Conservation (phyloP, 2,888 invertebrate species). For the Desoria tigrina region DNA sequence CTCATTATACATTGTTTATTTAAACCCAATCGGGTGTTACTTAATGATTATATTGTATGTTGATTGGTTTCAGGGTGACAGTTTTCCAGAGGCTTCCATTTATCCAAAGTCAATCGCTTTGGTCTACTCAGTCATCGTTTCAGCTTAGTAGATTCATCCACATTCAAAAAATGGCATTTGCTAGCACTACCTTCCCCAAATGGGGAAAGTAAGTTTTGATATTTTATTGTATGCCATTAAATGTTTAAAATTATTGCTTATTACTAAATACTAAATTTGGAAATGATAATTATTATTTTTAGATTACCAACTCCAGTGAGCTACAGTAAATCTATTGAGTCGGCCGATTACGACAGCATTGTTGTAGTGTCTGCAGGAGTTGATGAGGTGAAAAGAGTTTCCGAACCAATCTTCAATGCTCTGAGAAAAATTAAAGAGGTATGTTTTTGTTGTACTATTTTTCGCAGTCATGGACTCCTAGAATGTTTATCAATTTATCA, state of each 20-base stretch:
- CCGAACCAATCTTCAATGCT: conserved; percentile 51
- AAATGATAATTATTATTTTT: neutral
- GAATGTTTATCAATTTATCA: neutral
- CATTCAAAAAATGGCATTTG: conserved; percentile 1
- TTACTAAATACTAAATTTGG: neutral
- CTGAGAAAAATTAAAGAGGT: conserved; percentile 55
- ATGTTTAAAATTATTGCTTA: too few relatives aligned
- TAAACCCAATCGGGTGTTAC: too few relatives aligned
- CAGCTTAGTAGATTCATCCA: neutral
- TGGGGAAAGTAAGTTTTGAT: conserved; percentile 32
- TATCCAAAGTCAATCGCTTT: neutral
- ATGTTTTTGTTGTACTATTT: conserved; percentile 4
- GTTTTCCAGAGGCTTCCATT: too few relatives aligned
- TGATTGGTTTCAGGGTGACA: too few relatives aligned
- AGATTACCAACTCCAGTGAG: conserved; percentile 31
- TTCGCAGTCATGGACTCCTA: neutral
- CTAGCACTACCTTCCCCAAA: conserved; percentile 22
- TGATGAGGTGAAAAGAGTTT: conserved; percentile 54
- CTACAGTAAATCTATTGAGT: conserved; percentile 28
- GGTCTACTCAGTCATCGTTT: neutral
- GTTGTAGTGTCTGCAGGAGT: conserved; percentile 56
- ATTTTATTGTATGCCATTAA: too few relatives aligned
- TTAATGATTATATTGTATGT: too few relatives aligned
- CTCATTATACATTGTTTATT: too few relatives aligned
- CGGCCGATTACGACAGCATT: conserved; percentile 56